Evolutionary conservation across 2,888 invertebrate genomes (phyloP).

Genomic region (Callyntrura sp.): DNA sequence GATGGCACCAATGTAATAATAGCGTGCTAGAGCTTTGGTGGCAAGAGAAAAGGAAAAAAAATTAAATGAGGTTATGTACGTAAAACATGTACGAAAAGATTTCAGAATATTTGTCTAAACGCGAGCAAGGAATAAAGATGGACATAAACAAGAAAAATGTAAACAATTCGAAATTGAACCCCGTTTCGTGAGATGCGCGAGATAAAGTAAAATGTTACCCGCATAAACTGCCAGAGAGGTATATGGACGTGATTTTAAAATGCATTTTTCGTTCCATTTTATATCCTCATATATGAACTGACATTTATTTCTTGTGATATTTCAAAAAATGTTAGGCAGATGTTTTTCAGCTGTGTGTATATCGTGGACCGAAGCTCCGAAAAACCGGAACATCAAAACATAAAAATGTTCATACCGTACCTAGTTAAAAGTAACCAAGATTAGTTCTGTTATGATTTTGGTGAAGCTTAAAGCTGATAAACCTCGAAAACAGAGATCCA

Average conservation of each 20-base stretch:
- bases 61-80: neutral
- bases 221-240: neutral
- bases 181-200: conserved; percentile 16
- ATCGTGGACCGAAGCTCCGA: neutral
- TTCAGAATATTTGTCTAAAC: neutral
- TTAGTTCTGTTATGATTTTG: neutral
- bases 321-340: conserved; percentile 20
- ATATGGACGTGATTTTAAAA: neutral
- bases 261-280: neutral
- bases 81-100: neutral
- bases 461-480: conserved; percentile 17
- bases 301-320: neutral
- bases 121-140: neutral
- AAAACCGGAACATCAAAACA: conserved; percentile 35
- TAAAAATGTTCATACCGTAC: conserved; percentile 22
- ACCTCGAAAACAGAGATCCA: neutral
- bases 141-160: neutral
- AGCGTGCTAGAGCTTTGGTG: conserved; percentile 31
- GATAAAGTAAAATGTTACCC: neutral
- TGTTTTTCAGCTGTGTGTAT: conserved; percentile 60
- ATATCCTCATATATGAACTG: neutral
- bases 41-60: neutral
- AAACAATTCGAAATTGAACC: conserved; percentile 24
- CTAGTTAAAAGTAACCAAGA: conserved; percentile 2
- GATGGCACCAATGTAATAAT: conserved; percentile 12